Conservation (phyloP, 2,113 vertebrate species). For the Isichthys henryi region DNA sequence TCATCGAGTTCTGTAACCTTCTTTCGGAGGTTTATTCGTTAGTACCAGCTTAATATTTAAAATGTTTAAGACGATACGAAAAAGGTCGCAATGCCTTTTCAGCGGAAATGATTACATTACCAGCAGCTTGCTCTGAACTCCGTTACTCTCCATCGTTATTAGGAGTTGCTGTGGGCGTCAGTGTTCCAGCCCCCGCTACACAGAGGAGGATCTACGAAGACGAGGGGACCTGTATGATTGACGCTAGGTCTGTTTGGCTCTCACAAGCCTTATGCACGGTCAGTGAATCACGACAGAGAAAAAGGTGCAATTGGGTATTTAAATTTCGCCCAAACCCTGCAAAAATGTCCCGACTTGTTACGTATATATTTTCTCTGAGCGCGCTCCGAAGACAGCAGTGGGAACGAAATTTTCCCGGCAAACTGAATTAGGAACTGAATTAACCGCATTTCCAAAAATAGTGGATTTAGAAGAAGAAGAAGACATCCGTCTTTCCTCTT, state of each 20-base stretch:
- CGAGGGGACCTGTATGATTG: constrained; percentile 24
- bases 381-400: background rate
- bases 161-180: constrained; percentile 4
- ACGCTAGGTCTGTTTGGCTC: constrained; percentile 4
- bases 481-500: background rate
- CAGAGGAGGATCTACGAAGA: constrained; percentile 4
- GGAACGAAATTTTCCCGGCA: background rate
- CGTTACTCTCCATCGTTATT: background rate
- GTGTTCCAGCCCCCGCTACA: background rate
- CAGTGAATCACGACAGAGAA: background rate
- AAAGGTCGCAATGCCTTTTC: background rate
- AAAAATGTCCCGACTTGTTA: background rate
- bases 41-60: background rate
- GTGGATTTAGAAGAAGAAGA: constrained; percentile 20
- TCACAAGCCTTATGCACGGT: background rate
- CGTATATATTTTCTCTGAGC: background rate
- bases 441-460: constrained; percentile 10
- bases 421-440: constrained; percentile 3
- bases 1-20: background rate
- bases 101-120: background rate
- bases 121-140: background rate
- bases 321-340: background rate
- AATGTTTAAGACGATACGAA: background rate
- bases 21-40: background rate
- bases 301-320: background rate